Conservation (phyloP, 2,113 vertebrate species). For the Solenodon paradoxus region DNA sequence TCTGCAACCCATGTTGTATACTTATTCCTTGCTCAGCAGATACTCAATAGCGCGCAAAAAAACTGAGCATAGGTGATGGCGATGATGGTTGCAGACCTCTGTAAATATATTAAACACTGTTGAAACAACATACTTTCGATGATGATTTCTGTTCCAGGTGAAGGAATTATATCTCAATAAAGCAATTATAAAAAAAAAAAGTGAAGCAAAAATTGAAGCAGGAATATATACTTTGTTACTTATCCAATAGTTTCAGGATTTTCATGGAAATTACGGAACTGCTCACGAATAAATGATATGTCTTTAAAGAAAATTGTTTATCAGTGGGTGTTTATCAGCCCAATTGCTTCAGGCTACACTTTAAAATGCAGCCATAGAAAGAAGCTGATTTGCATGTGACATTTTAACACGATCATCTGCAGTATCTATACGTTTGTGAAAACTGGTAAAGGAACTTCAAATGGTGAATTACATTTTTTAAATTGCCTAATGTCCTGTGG, state of each 20-base stretch:
- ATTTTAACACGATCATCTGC: slow-evolving; percentile 38
- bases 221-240: background rate
- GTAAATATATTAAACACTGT: background rate
- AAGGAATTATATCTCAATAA: background rate
- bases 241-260: background rate
- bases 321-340: background rate
- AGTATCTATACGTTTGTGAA: slow-evolving; percentile 38
- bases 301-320: background rate
- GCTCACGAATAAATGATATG: background rate
- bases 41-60: background rate
- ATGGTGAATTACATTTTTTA: slow-evolving; percentile 13
- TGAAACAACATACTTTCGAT: background rate
- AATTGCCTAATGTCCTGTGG: background rate
- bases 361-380: background rate
- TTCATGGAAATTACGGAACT: background rate
- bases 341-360: background rate
- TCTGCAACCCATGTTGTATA: too few relatives aligned
- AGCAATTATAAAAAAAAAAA: background rate
- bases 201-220: background rate
- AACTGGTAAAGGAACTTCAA: slow-evolving; percentile 25
- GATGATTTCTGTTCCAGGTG: background rate
- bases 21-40: background rate
- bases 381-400: slow-evolving; percentile 15
- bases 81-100: background rate
- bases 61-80: background rate